phyloP scores from a whole-genome alignment of 2,797 vertebrate genomes.

The Cephalopachus bancanus region DNA sequence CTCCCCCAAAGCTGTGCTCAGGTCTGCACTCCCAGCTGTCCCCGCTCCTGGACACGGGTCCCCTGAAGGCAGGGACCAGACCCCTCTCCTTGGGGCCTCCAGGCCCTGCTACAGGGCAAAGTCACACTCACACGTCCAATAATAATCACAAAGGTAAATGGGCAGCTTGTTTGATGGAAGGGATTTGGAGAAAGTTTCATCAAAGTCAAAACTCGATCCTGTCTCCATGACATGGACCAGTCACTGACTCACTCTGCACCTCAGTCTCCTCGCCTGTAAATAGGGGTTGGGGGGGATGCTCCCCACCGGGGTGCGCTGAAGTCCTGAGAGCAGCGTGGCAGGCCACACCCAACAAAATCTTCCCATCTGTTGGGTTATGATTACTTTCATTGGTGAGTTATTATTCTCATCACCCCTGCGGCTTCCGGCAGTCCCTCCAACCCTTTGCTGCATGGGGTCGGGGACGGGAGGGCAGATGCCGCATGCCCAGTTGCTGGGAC shows the following conservation, averaged over 20 bases:
- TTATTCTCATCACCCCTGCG: background rate
- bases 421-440: background rate
- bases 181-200: background rate
- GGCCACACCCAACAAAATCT: background rate
- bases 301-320: background rate
- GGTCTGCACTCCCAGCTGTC: background rate
- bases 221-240: background rate
- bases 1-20: background rate
- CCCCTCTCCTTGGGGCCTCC: background rate
- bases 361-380: background rate
- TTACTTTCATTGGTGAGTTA: background rate
- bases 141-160: background rate
- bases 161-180: background rate
- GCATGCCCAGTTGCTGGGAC: background rate
- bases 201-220: constrained; percentile 2
- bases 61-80: background rate
- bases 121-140: background rate
- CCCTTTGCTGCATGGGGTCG: background rate
- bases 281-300: background rate
- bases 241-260: background rate
- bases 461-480: background rate
- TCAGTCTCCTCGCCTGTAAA: background rate
- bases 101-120: background rate
- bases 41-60: too few relatives aligned
- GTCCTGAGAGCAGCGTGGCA: background rate